Evolutionary conservation across 2,113 vertebrate genomes (phyloP).

Genomic region (Solea senegalensis): DNA sequence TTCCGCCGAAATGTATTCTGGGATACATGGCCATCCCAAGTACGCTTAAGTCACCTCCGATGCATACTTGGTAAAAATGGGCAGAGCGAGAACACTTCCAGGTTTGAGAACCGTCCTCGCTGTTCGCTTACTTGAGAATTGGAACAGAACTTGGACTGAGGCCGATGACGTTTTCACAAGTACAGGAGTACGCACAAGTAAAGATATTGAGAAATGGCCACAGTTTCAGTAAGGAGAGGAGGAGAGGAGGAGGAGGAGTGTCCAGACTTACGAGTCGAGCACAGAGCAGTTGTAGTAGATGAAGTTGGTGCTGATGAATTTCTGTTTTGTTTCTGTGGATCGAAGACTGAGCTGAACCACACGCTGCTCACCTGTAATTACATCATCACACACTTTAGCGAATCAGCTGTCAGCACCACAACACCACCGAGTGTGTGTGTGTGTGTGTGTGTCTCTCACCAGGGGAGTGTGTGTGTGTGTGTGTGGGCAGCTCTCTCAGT

Average conservation of each 20-base stretch:
- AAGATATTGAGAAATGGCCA: too few species aligned
- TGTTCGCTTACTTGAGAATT: too few species aligned
- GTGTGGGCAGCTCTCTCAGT: constrained; percentile 80
- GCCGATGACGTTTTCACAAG: too few species aligned
- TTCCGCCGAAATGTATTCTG: too few species aligned
- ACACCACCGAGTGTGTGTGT: neutral
- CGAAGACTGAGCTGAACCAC: constrained; percentile 84
- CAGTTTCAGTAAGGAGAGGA: neutral
- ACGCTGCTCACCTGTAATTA: constrained; percentile 79
- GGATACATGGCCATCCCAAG: too few species aligned
- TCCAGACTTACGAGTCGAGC: constrained; percentile 83
- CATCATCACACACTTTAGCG: neutral
- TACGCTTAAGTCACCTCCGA: too few species aligned
- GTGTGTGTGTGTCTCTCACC: constrained; percentile 77
- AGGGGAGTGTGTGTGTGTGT: constrained; percentile 77
- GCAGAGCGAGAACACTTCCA: too few species aligned
- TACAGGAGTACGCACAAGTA: too few species aligned
- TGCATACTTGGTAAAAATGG: too few species aligned
- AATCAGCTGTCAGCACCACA: neutral
- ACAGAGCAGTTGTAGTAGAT: constrained; percentile 90
- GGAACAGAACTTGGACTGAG: too few species aligned
- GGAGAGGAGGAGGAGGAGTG: too few species aligned
- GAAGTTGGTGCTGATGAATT: constrained; percentile 84
- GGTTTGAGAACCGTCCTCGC: too few species aligned
- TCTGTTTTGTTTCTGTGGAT: constrained; percentile 84